Percentiles rank a stretch among this genome's conserved stretches.
These are phyloP conservation scores for Thunnus albacares DNA, from an alignment of 2,797 vertebrate genomes.

Conservation along the genomic window DNA sequence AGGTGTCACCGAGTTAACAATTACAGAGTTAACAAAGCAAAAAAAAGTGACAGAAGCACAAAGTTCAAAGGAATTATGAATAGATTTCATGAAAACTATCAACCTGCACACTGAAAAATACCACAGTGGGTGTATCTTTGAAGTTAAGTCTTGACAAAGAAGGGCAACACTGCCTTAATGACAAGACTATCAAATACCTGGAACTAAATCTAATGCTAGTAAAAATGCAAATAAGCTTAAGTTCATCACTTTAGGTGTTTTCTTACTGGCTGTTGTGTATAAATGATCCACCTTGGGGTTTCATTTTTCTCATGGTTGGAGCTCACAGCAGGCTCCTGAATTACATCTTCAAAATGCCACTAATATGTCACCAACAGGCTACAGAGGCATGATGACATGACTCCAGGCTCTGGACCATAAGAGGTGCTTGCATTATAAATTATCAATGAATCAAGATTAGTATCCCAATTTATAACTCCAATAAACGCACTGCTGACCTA, in stretches of 20 bases:
- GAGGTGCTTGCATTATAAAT: not conserved
- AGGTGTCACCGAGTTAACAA: conserved; percentile 33
- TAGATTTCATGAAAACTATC: conserved; percentile 27
- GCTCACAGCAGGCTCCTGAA: conserved; percentile 11
- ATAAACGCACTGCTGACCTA: conserved; percentile 11
- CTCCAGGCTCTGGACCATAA: not conserved
- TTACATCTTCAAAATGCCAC: conserved; percentile 11
- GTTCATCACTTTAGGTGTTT: not conserved
- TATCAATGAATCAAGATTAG: conserved; percentile 28
- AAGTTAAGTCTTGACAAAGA: conserved; percentile 23
- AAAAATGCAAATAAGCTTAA: not conserved
- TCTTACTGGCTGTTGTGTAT: not conserved
- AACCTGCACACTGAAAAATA: conserved; percentile 24
- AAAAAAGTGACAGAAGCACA: conserved; percentile 38
- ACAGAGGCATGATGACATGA: not conserved
- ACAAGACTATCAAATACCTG: not conserved
- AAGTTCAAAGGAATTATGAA: conserved; percentile 52
- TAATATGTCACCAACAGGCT: conserved; percentile 11
- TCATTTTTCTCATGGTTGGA: not conserved
- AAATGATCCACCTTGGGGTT: not conserved
- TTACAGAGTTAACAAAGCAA: conserved; percentile 30
- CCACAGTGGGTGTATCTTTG: conserved; percentile 23
- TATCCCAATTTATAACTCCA: conserved; percentile 12
- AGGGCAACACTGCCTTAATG: not conserved
- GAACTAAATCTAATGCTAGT: not conserved